Base-by-base conservation (phyloP, 2,797 vertebrate genomes). In the Threskiornis aethiopicus region DNA sequence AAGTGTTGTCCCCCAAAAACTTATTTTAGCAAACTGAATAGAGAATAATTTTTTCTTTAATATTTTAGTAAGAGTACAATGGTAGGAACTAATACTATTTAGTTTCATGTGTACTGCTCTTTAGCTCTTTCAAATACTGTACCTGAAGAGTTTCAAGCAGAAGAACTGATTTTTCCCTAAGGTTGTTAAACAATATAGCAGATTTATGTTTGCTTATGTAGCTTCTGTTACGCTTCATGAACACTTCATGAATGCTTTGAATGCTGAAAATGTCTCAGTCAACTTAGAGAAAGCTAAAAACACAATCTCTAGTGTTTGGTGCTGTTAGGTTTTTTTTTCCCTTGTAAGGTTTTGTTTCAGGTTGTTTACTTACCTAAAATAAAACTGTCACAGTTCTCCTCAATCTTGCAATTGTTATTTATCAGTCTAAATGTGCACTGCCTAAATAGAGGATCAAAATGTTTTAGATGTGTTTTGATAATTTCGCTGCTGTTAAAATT, bases 121-220 rank as follows among this genome's bases (percentile, higher is more conserved):
- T 61, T 71, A 64, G 9, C 21, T 87, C 31, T 87, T 84, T 87
- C 42, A 67, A 37, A n/a, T 70, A 51, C 19, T 83, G 29, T 80
- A 89, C 66, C 82, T 79, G 47, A 84, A 87, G 57, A 31, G 41
- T 70, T 96, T 76, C 37, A 85, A 89, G 41, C 39, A 87, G 42
- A 73, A 92, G 5, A 87, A 77, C 69, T 41, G 49, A 18, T 85
- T 87, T 86, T 55, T 47, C 57, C 46, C 31, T 24, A 18, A 79
- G 42, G 65, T 87, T 92, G 51, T 84, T 88, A 89, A 89, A 78
- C 0, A 3, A 46, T 89, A 84, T 25, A 93, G 82, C 26, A 93
- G 58, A 92, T 92, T 85, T 69, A 65, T 89, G 54, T 96, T 95
- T 95, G 57, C 49, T 93, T 95, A 58, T 88, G 93, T 87, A 84